These are phyloP conservation scores for Phocides pigmalion DNA, from an alignment of 1,140 invertebrate genomes.

Conservation along the genomic window DNA sequence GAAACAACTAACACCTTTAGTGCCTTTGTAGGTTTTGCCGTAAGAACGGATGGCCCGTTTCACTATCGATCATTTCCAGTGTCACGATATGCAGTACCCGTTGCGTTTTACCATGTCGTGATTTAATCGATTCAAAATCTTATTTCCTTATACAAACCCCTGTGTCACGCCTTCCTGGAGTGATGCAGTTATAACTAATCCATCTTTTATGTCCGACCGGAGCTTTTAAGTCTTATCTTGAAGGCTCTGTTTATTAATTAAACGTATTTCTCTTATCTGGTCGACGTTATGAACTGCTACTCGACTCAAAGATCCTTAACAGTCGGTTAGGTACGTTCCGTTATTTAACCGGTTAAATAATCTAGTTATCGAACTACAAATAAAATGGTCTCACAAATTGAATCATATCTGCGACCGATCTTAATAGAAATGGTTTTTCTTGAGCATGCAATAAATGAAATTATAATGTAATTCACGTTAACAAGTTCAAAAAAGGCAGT, in stretches of 20 bases:
- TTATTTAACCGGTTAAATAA: slow-evolving; percentile 26
- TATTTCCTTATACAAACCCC: slow-evolving; percentile 9
- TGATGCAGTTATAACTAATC: slow-evolving; percentile 14
- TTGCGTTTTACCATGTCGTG: slow-evolving; percentile 3
- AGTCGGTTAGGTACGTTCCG: slow-evolving; percentile 19
- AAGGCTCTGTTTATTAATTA: slow-evolving; percentile 33
- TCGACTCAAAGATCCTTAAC: slow-evolving; percentile 28
- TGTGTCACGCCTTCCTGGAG: slow-evolving; percentile 19
- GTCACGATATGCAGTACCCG: slow-evolving; percentile 4
- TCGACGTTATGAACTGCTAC: slow-evolving; percentile 18
- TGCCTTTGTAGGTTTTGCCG: slow-evolving; percentile 22
- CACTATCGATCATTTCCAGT: slow-evolving; percentile 25
- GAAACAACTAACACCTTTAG: slow-evolving; percentile 38
- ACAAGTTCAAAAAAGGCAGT: neutral
- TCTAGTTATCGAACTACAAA: slow-evolving; percentile 9
- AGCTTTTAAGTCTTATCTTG: slow-evolving; percentile 30
- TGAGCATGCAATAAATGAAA: neutral
- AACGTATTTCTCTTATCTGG: slow-evolving; percentile 28
- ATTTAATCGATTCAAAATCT: slow-evolving; percentile 13
- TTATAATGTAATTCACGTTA: neutral
- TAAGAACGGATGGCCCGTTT: slow-evolving; percentile 30
- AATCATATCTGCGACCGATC: neutral
- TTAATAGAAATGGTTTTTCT: neutral
- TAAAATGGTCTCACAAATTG: neutral
- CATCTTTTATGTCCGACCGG: slow-evolving; percentile 26